phyloP scores from a whole-genome alignment of 2,113 vertebrate species.

The Platysteira castanea region DNA sequence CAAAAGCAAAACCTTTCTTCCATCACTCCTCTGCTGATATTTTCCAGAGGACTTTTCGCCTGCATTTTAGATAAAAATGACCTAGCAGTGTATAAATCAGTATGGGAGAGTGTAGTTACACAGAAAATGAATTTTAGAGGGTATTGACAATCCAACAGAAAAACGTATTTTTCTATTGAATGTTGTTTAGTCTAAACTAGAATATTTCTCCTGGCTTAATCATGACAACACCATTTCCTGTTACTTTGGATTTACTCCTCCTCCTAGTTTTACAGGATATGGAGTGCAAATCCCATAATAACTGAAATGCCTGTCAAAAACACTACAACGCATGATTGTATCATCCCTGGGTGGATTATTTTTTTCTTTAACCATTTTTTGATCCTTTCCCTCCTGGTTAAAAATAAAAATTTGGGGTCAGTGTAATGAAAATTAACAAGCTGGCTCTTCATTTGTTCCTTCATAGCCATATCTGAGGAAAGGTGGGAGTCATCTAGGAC shows the following conservation, averaged over 20 bases:
- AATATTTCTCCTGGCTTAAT: background rate
- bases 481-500: background rate
- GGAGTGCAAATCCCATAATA: background rate
- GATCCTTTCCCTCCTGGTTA: background rate
- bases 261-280: background rate
- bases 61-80: background rate
- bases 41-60: background rate
- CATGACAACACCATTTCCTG: background rate
- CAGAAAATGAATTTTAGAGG: background rate
- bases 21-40: background rate
- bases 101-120: background rate
- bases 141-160: background rate
- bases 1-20: background rate
- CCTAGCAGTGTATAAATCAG: accelerated
- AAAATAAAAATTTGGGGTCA: background rate
- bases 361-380: background rate
- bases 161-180: background rate
- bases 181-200: background rate
- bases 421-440: background rate
- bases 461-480: background rate
- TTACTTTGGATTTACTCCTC: background rate
- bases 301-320: background rate
- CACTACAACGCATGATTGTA: background rate
- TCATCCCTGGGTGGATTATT: background rate
- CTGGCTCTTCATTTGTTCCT: background rate